Conservation (phyloP, 2,113 vertebrate genomes). For the Cryptomyrus ogoouensis region DNA sequence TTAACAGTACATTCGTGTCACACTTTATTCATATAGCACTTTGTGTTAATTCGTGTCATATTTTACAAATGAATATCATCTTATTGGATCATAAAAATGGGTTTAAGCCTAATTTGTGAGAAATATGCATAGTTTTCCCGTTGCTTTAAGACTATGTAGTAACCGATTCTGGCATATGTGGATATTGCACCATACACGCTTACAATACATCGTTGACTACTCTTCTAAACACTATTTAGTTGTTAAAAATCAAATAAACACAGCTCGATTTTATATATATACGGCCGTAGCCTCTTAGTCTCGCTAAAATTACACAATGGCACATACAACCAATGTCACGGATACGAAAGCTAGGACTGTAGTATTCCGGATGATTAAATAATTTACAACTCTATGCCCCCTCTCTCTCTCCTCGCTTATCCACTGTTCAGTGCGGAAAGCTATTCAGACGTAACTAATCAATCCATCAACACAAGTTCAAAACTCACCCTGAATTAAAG, state of each 20-base stretch:
- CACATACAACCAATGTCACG: neutral
- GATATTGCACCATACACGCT: neutral
- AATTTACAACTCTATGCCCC: conserved; percentile 51
- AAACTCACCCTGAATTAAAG: neutral
- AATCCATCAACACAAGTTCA: conserved; percentile 11
- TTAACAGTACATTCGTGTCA: neutral
- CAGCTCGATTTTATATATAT: neutral
- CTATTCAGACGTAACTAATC: conserved; percentile 40
- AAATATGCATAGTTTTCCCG: neutral
- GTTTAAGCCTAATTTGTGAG: neutral
- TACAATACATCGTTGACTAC: neutral
- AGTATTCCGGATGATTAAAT: conserved; percentile 49
- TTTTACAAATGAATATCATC: neutral
- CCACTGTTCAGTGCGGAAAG: conserved; percentile 42
- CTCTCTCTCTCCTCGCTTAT: conserved; percentile 32
- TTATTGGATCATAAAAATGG: neutral
- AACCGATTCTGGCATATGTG: neutral
- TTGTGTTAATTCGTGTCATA: neutral
- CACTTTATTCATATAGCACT: neutral
- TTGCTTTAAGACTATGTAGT: neutral
- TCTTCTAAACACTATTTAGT: neutral
- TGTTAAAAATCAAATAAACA: neutral
- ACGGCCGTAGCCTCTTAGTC: too few species aligned
- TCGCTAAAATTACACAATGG: neutral
- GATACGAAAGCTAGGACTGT: conserved; percentile 5